Percentiles rank a stretch among this genome's conserved stretches.
Conservation (phyloP, 1,140 invertebrate species). For the Drosophila lacteicornis region DNA sequence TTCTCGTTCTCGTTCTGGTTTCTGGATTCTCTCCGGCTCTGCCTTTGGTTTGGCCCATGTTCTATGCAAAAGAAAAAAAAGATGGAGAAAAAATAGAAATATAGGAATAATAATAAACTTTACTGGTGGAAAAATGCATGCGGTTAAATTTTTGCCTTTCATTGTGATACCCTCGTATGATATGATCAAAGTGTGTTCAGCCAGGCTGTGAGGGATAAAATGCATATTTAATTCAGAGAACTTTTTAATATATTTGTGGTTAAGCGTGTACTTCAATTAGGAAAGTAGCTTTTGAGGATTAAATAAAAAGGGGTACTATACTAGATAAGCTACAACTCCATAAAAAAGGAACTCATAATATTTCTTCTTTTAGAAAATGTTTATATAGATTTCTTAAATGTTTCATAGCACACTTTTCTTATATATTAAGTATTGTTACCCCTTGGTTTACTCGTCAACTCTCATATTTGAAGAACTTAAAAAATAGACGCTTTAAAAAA, state of each 20-base stretch:
- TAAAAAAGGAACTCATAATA: too few species aligned
- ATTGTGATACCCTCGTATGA: constrained; percentile 35
- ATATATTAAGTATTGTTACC: too few species aligned
- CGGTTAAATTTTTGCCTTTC: constrained; percentile 46
- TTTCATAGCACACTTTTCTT: too few species aligned
- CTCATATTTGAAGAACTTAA: too few species aligned
- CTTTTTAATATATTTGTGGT: constrained; percentile 2
- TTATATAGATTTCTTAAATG: too few species aligned
- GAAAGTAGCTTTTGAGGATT: not conserved
- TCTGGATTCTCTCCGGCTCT: constrained; percentile 6
- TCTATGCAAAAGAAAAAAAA: not conserved
- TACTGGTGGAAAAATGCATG: constrained; percentile 48
- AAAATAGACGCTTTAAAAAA: too few species aligned
- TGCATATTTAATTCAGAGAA: not conserved
- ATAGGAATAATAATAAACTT: constrained; percentile 61
- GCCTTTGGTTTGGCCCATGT: constrained; percentile 7
- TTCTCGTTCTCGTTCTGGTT: constrained; percentile 31
- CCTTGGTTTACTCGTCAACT: too few species aligned
- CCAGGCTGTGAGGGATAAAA: not conserved
- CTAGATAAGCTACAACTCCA: too few species aligned
- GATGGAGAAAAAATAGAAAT: constrained; percentile 11
- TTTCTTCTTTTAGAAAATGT: too few species aligned
- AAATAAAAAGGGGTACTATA: not conserved
- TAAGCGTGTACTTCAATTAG: not conserved
- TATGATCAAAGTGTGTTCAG: constrained; percentile 26